phyloP scores from a whole-genome alignment of 2,113 vertebrate genomes.

The Desmodus rotundus region DNA sequence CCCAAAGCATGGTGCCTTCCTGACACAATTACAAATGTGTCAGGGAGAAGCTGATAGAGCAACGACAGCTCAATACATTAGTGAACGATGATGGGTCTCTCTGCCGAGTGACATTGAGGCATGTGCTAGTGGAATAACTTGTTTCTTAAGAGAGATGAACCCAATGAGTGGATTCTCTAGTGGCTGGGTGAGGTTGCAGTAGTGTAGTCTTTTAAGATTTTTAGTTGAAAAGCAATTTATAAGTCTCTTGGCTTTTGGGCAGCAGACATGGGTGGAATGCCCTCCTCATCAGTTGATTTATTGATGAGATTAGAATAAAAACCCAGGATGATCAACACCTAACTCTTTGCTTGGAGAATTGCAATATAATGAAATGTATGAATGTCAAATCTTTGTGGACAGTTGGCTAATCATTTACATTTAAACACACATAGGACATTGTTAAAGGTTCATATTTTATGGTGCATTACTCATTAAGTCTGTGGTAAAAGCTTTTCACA shows the following conservation, averaged over 20 bases:
- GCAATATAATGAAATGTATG: not conserved
- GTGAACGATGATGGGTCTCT: not conserved
- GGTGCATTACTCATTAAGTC: not conserved
- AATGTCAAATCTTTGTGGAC: not conserved
- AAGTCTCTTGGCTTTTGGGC: not conserved
- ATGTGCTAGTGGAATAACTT: not conserved
- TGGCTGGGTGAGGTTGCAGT: not conserved
- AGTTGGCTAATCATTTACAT: not conserved
- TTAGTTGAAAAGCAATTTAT: not conserved
- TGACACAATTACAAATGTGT: not conserved
- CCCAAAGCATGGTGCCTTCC: not conserved
- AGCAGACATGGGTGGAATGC: not conserved
- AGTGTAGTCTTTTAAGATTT: not conserved
- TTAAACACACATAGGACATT: not conserved
- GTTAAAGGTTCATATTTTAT: not conserved
- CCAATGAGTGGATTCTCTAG: not conserved
- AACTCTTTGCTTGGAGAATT: conserved; percentile 7
- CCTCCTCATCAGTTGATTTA: not conserved
- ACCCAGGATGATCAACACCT: not conserved
- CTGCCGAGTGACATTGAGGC: not conserved
- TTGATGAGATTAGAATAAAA: not conserved
- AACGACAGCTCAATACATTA: not conserved
- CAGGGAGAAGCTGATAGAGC: not conserved
- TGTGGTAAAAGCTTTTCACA: not conserved
- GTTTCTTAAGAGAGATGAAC: not conserved